These are phyloP conservation scores for Dysidea cf. avara DNA, from an alignment of 37 sponge, comb jelly and placozoan species.

Conservation along the genomic window DNA sequence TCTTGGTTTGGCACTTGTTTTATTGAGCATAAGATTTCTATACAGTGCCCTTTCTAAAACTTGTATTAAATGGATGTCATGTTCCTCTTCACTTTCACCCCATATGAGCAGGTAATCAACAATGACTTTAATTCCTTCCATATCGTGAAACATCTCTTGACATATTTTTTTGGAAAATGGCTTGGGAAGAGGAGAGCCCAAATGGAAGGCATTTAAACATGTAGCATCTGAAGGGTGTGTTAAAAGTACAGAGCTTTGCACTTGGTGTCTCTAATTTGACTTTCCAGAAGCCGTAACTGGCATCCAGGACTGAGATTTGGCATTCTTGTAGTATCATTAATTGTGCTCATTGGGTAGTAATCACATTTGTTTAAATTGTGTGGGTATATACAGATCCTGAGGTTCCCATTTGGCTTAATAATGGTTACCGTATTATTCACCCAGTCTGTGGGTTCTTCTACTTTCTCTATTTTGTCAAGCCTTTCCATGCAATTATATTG, in stretches of 20 bases:
- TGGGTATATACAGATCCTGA: constrained; percentile 48
- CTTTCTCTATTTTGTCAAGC: constrained; percentile 17
- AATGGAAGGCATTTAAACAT: no score
- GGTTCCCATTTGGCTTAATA: constrained; percentile 40
- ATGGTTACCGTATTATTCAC: constrained; percentile 48
- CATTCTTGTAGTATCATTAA: constrained; percentile 32
- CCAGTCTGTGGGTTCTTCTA: no score
- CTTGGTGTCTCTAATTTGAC: constrained; percentile 25
- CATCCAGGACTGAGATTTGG: constrained; percentile 48
- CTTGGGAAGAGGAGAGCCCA: no score
- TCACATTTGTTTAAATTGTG: constrained; percentile 43
- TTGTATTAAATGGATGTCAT: no score
- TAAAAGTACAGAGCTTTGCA: no score
- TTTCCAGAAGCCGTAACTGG: constrained; percentile 50
- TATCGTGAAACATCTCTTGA: no score
- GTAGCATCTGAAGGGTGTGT: no score
- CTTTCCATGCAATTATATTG: constrained; percentile 29
- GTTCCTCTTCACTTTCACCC: no score
- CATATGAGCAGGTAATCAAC: no score
- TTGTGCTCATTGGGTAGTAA: no score
- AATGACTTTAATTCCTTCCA: no score
- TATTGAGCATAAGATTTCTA: constrained; percentile 26
- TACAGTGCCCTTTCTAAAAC: constrained; percentile 20
- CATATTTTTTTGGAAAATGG: constrained; percentile 24
- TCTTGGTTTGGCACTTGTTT: constrained; percentile 17